Conservation (phyloP, 2,797 vertebrate genomes). For the Mus caroli region DNA sequence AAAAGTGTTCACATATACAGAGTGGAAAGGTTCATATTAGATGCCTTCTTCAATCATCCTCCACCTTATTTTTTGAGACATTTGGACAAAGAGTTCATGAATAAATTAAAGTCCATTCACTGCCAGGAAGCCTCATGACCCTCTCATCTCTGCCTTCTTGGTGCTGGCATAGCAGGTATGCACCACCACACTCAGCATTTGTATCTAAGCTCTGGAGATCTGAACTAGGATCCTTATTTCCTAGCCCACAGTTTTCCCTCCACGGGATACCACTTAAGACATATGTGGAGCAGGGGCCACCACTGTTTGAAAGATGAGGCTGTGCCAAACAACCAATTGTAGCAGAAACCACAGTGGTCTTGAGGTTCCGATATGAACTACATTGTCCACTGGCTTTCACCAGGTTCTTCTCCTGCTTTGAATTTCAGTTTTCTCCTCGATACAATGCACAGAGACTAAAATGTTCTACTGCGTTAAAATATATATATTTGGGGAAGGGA, state of each 20-base stretch:
- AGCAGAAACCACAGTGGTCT: background rate
- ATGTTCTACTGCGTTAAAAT: background rate
- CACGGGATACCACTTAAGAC: background rate
- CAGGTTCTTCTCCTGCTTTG: background rate
- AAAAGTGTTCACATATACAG: background rate
- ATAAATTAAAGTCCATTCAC: background rate
- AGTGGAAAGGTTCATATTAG: background rate
- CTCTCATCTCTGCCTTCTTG: background rate
- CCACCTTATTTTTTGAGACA: background rate
- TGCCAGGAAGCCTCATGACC: background rate
- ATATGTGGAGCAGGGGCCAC: background rate
- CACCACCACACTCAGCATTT: background rate
- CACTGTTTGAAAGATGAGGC: constrained; percentile 42
- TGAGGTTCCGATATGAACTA: background rate
- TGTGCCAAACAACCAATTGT: background rate
- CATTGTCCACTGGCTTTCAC: background rate
- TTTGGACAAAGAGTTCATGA: background rate
- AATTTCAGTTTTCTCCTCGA: constrained; percentile 16
- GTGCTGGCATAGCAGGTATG: no score
- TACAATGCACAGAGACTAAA: background rate
- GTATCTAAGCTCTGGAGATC: background rate
- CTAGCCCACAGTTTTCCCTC: background rate
- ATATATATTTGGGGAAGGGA: background rate
- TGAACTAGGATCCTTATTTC: background rate
- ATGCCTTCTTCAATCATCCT: no score